Evolutionary conservation across 1,140 invertebrate genomes (phyloP).

Genomic region (Anoplolepis gracilipes): DNA sequence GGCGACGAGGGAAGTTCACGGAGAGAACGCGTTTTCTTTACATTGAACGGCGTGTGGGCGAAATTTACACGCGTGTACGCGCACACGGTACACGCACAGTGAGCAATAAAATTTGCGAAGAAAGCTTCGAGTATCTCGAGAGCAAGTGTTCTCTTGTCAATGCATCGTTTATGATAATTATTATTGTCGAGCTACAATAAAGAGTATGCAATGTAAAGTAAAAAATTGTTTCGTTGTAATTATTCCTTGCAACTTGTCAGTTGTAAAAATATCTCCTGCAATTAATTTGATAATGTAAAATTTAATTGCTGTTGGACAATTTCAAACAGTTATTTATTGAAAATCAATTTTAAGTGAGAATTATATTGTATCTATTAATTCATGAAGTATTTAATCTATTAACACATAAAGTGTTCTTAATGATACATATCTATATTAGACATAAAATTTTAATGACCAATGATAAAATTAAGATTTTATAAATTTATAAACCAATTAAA

Average conservation of each 20-base stretch:
- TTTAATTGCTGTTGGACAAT: neutral
- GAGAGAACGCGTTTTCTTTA: slow-evolving; percentile 22
- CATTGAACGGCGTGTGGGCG: slow-evolving; percentile 41
- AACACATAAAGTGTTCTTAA: neutral
- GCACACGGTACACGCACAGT: slow-evolving; percentile 14
- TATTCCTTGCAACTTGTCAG: neutral
- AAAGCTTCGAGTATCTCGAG: neutral
- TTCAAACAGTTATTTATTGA: no score
- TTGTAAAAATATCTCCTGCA: neutral
- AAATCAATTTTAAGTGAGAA: no score
- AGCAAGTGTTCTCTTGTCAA: neutral
- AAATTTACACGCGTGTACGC: slow-evolving; percentile 43
- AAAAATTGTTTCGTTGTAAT: neutral
- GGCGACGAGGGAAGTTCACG: slow-evolving; percentile 27
- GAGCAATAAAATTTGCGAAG: slow-evolving; percentile 18
- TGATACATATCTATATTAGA: neutral
- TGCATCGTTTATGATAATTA: neutral
- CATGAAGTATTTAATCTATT: neutral
- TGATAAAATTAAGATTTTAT: no score
- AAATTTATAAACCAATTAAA: no score
- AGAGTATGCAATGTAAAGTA: neutral
- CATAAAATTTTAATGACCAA: no score
- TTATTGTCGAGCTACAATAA: neutral
- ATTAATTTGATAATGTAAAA: neutral
- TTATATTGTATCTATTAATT: no score